Evolutionary conservation across 2,888 invertebrate genomes (phyloP).

Genomic region (Trachelus stipa): DNA sequence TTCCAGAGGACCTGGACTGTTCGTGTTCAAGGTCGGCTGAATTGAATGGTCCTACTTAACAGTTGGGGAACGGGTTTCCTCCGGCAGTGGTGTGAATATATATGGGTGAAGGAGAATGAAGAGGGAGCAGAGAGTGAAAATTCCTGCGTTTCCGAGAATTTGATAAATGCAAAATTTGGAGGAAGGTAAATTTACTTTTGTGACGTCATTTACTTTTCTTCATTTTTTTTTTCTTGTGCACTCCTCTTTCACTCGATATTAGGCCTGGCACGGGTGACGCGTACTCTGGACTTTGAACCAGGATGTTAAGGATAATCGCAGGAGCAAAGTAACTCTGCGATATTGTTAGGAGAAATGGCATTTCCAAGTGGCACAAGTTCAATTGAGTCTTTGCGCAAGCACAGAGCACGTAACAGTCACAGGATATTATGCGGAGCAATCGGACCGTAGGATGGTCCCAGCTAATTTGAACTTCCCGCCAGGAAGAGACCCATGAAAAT

Average conservation of each 20-base stretch:
- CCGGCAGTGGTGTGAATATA: background rate
- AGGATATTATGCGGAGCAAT: background rate
- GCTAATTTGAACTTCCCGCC: background rate
- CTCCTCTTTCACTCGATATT: conserved; percentile 1
- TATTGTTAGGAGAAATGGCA: too few species aligned
- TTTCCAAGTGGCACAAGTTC: background rate
- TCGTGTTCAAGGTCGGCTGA: background rate
- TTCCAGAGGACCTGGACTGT: conserved; percentile 16
- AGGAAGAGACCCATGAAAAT: too few species aligned
- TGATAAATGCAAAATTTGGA: background rate
- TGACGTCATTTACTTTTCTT: background rate
- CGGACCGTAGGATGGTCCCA: background rate
- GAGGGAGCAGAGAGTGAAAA: background rate
- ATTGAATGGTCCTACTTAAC: background rate
- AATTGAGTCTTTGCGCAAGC: background rate
- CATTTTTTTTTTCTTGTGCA: conserved; percentile 23
- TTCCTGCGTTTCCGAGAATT: background rate
- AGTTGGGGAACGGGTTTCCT: background rate
- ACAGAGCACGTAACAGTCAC: background rate
- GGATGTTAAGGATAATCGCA: too few species aligned
- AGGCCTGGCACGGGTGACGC: background rate
- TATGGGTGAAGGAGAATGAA: background rate
- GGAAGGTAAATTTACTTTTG: background rate
- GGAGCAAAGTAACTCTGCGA: too few species aligned
- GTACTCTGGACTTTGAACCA: background rate